Evolutionary conservation across 2,797 vertebrate species (phyloP).

Genomic region (Ctenochaetus hawaiiensis): DNA sequence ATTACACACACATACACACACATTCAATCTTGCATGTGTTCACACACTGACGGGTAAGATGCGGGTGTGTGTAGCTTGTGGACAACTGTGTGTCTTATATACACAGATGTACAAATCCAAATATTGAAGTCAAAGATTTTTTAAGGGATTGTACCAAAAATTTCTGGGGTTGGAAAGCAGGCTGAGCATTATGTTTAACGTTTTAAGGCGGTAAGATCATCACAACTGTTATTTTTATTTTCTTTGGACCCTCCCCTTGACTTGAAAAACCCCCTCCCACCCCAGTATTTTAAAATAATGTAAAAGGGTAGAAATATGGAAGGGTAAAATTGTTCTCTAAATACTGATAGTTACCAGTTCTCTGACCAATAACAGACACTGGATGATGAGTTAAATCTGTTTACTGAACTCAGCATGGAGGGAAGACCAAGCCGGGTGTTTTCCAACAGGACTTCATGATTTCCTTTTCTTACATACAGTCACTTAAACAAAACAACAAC

Average conservation of each 20-base stretch:
- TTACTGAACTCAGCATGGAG: no score
- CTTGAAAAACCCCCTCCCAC: background rate
- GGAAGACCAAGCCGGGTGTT: no score
- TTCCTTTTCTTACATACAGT: no score
- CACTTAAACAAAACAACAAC: no score
- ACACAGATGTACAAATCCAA: background rate
- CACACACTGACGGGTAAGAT: background rate
- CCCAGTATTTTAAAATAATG: background rate
- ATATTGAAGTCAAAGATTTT: background rate
- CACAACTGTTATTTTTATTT: background rate
- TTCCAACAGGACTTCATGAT: no score
- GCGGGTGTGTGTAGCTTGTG: background rate
- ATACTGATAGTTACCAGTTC: no score
- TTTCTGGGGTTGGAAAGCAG: accelerated
- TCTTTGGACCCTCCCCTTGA: background rate
- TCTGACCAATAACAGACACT: no score
- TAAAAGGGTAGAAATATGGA: no score
- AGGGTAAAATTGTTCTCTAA: no score
- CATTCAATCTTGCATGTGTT: background rate
- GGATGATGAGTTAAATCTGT: no score
- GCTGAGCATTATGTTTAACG: background rate
- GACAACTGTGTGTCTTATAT: background rate
- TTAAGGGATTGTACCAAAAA: background rate
- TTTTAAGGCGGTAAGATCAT: background rate
- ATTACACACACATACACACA: background rate